Evolutionary conservation across 1,140 invertebrate species (phyloP).

Genomic region (Drosophila trapezifrons): DNA sequence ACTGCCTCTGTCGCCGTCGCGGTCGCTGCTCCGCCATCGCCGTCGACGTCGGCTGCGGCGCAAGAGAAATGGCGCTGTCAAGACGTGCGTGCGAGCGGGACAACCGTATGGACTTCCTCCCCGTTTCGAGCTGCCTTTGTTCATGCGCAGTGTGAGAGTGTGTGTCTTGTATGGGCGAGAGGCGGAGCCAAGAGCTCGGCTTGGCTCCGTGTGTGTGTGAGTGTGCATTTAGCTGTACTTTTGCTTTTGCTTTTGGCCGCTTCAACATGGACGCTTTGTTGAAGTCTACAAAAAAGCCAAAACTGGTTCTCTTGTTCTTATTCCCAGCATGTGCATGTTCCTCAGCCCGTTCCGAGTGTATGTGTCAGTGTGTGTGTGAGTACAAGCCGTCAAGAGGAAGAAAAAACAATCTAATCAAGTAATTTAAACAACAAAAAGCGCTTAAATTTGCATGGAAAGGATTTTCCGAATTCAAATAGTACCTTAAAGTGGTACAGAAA

Average conservation of each 20-base stretch:
- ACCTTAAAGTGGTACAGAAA: constrained; percentile 32
- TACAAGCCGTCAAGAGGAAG: constrained; percentile 35
- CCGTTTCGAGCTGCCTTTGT: constrained; percentile 58
- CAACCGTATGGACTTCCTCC: constrained; percentile 54
- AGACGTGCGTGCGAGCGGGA: constrained; percentile 52
- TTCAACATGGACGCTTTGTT: constrained; percentile 75
- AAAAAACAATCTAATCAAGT: constrained; percentile 73
- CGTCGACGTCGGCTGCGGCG: constrained; percentile 41
- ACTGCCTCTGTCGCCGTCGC: constrained; percentile 48
- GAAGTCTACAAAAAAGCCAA: constrained; percentile 45
- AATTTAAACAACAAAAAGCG: constrained; percentile 63
- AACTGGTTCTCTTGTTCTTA: constrained; percentile 77
- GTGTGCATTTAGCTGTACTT: constrained; percentile 27
- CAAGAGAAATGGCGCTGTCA: constrained; percentile 72
- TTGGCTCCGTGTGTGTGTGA: constrained; percentile 18
- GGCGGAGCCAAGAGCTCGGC: constrained; percentile 67
- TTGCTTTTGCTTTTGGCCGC: constrained; percentile 52
- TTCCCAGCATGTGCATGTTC: constrained; percentile 53
- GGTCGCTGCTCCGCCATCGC: constrained; percentile 37
- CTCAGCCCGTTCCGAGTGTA: constrained; percentile 2
- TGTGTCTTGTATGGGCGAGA: constrained; percentile 33
- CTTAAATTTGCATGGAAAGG: constrained; percentile 31
- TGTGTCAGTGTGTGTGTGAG: constrained; percentile 1
- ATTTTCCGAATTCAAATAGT: not conserved
- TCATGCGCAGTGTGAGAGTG: constrained; percentile 61